Evolutionary conservation across 2,797 vertebrate genomes (phyloP), one percentile per base, ranked within the genome.

Genomic region (Helostoma temminkii): DNA sequence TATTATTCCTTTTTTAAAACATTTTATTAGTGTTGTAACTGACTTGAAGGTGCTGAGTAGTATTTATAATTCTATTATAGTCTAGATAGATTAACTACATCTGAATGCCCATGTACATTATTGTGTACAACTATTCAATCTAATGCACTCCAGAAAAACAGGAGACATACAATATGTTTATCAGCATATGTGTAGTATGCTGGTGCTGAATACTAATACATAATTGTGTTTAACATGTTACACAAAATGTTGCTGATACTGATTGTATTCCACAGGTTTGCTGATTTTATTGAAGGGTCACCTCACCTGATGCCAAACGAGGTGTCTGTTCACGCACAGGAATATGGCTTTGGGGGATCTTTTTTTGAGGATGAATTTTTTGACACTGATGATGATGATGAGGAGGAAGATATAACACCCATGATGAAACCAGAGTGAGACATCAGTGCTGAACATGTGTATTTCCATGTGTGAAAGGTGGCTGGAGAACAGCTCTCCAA

Each of bases 261-360:
- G 26, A 0, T 25, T 46, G 2, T 59, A 18, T 48, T 74, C 25
- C 53, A 47, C 82, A 99, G 98, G 91, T 99, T 99, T 91, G 98
- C 97, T 26, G 97, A 98, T 66, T 99, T 98, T 43, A 87, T 98
- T 6, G 95, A 96, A 76, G 98, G 97, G 0, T 95, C 95, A 15
- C 94, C 88, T 24, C 98, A 99, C 24, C 74, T 99, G 78, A 94
- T 94, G 63, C 81, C 94, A n/a, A 93, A 90, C 1, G 98, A 99
- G 81, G 92, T 93, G 62, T 96, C 95, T 0, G 87, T 95, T 58
- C 96, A 99, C 0, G 95, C 95, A 9, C 95, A 93, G 83, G 96
- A 99, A 60, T 99, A 96, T 0, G 95, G 95, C n/a, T 83, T 97
- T 7, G 96, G 91, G 0, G 92, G 95, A 25, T 88, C 92, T 6